phyloP scores from a whole-genome alignment of 2,113 vertebrate genomes.

The Desmodus rotundus region DNA sequence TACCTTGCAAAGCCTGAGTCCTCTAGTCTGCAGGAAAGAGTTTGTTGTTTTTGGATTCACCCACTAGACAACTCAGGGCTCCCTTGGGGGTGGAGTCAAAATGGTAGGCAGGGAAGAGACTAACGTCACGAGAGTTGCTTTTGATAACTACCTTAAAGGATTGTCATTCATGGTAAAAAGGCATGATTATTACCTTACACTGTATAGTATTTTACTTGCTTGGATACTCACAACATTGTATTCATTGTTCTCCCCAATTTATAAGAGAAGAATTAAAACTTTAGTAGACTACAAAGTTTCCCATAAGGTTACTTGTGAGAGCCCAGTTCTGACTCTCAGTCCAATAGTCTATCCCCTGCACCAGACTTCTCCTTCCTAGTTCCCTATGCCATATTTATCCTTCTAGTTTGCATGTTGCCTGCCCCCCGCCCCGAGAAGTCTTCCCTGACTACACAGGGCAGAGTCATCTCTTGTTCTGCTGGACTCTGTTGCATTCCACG shows the following conservation, averaged over 20 bases:
- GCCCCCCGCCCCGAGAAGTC: not conserved
- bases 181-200: not conserved
- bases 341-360: not conserved
- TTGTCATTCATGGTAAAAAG: not conserved
- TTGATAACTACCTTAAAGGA: not conserved
- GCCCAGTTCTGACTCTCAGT: not conserved
- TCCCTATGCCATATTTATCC: not conserved
- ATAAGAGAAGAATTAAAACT: not conserved
- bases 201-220: not conserved
- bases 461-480: not conserved
- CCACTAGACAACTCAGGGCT: not conserved
- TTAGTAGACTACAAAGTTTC: not conserved
- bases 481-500: not conserved
- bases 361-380: not conserved
- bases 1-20: not conserved
- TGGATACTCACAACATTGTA: not conserved
- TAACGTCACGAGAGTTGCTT: not conserved
- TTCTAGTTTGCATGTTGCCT: not conserved
- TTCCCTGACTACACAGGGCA: not conserved
- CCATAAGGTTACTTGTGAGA: not conserved
- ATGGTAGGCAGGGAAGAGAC: not conserved
- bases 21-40: not conserved
- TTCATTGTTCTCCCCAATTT: not conserved
- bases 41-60: not conserved
- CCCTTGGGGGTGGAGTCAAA: not conserved